Conservation (phyloP, 1,140 invertebrate genomes). For the Cydia strobilella region DNA sequence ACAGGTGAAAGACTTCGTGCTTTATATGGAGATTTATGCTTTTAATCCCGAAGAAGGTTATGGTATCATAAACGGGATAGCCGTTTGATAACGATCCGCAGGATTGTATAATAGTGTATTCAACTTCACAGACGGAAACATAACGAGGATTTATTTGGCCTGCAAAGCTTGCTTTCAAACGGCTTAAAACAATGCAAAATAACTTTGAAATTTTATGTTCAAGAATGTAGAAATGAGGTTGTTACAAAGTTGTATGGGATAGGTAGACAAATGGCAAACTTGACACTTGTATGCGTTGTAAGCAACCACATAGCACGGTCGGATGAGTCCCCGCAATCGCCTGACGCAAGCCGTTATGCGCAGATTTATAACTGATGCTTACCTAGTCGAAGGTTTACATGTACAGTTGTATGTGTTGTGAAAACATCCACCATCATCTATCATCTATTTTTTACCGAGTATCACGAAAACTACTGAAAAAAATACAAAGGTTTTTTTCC, state of each 20-base stretch:
- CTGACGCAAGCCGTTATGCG: constrained; percentile 30
- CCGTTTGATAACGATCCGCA: not conserved
- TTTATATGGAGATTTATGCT: constrained; percentile 18
- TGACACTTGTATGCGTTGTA: constrained; percentile 26
- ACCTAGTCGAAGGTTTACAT: too few species aligned
- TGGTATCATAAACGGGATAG: constrained; percentile 3
- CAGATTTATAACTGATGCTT: not conserved
- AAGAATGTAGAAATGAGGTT: not conserved
- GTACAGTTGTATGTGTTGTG: too few species aligned
- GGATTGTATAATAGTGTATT: constrained; percentile 16
- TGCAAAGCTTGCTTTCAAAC: not conserved
- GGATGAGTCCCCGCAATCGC: constrained; percentile 19
- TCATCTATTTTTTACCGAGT: too few species aligned
- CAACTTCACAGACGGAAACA: not conserved
- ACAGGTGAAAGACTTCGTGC: constrained; percentile 26
- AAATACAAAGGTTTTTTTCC: too few species aligned
- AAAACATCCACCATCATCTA: too few species aligned
- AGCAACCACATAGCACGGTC: constrained; percentile 29
- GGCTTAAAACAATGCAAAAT: not conserved
- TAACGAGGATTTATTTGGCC: not conserved
- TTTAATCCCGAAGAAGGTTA: constrained; percentile 34
- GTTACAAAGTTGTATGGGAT: not conserved
- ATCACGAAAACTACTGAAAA: too few species aligned
- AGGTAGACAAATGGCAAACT: constrained; percentile 13
- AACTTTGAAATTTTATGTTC: constrained; percentile 2